Conservation (phyloP, 2,113 vertebrate genomes). For the Erpornis zantholeuca region DNA sequence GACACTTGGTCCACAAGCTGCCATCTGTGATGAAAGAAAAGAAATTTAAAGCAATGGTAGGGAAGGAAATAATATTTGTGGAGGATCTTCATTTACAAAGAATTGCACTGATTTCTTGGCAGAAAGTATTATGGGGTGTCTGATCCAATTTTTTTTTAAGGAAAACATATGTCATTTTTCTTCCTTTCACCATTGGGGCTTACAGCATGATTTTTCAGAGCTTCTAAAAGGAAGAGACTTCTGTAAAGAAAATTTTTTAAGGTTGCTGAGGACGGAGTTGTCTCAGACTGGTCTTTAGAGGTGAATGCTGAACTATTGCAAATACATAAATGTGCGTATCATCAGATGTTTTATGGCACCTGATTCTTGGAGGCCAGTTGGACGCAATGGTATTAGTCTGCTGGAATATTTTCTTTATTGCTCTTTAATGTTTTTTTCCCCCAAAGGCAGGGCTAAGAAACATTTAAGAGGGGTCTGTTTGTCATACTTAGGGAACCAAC, state of each 20-base stretch:
- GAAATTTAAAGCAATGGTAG: background rate
- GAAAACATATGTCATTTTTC: background rate
- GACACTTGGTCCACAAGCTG: background rate
- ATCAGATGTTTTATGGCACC: background rate
- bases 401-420: background rate
- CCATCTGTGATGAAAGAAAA: background rate
- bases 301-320: background rate
- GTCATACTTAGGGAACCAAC: background rate
- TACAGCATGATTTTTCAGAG: background rate
- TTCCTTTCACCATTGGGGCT: background rate
- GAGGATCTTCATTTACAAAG: background rate
- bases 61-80: background rate
- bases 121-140: background rate
- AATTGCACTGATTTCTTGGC: background rate
- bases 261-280: background rate
- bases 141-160: background rate
- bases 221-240: background rate
- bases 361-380: accelerated
- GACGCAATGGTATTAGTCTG: background rate
- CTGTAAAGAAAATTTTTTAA: background rate
- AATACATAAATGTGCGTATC: background rate
- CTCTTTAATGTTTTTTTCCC: background rate
- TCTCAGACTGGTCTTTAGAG: background rate
- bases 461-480: background rate
- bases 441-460: background rate